Conservation (phyloP, 2,888 invertebrate species). For the Drosophila anomalata region DNA sequence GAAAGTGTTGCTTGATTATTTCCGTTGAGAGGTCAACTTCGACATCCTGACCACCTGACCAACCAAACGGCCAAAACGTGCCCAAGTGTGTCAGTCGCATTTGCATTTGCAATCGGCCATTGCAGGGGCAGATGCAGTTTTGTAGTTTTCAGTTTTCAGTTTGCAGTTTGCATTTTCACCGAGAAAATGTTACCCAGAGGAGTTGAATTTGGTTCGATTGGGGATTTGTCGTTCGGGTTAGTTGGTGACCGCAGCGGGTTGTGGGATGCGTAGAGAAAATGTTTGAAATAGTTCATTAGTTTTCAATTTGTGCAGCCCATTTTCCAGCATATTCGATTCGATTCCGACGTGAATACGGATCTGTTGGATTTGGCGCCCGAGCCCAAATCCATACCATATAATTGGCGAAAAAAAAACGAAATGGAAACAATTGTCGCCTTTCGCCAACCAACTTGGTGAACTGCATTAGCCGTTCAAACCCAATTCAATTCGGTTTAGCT, state of each 20-base stretch:
- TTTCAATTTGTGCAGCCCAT: constrained; percentile 39
- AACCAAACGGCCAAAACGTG: constrained; percentile 60
- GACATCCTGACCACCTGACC: constrained; percentile 83
- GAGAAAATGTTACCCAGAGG: constrained; percentile 34
- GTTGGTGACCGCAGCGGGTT: constrained; percentile 36
- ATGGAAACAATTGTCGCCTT: constrained; percentile 11
- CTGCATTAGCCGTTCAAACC: constrained; percentile 30
- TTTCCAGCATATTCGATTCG: constrained; percentile 38
- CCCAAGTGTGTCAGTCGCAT: constrained; percentile 69
- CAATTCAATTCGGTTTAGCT: constrained; percentile 23
- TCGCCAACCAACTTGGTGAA: constrained; percentile 32
- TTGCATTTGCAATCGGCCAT: constrained; percentile 27
- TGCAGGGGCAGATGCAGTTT: constrained; percentile 37
- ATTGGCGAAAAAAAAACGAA: background rate
- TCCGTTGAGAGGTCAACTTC: constrained; percentile 84
- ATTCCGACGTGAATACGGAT: constrained; percentile 3
- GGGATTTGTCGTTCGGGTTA: constrained; percentile 23
- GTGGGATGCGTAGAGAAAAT: constrained; percentile 45
- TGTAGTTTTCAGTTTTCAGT: constrained; percentile 20
- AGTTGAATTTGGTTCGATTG: constrained; percentile 44
- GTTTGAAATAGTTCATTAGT: constrained; percentile 54
- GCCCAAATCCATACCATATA: background rate
- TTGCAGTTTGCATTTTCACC: constrained; percentile 30
- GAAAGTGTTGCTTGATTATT: constrained; percentile 84
- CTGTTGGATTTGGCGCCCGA: background rate